Conservation (phyloP, 2,888 invertebrate genomes). For the Epirrita christyi region DNA sequence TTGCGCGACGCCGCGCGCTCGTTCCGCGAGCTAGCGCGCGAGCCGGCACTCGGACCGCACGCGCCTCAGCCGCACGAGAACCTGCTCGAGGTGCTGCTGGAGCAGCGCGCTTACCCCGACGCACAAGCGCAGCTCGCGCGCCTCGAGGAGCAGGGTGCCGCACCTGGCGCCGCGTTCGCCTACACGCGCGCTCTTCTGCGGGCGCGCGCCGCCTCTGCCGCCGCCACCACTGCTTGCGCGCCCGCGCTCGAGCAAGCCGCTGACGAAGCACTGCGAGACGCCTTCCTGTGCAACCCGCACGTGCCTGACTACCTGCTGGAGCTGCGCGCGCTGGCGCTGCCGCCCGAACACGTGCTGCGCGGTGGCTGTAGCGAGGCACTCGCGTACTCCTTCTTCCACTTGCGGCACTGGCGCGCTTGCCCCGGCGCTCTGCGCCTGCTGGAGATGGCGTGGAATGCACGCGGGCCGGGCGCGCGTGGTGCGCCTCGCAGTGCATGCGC, state of each 20-base stretch:
- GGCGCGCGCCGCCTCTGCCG: constrained; percentile 93
- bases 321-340: constrained; percentile 96
- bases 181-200: constrained; percentile 98
- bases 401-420: constrained; percentile 95
- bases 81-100: constrained; percentile 96
- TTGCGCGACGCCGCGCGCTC: constrained; percentile 98
- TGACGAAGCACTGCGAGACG: constrained; percentile 93
- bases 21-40: constrained; percentile 98
- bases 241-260: constrained; percentile 85
- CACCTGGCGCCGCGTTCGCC: constrained; percentile 94
- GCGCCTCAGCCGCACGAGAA: constrained; percentile 95
- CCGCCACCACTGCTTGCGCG: too few relatives aligned
- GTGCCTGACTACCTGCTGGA: constrained; percentile 98
- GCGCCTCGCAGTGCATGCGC: too few relatives aligned
- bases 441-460: constrained; percentile 93
- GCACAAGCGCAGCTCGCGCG: constrained; percentile 77
- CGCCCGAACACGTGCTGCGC: constrained; percentile 98
- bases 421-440: constrained; percentile 94
- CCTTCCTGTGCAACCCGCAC: constrained; percentile 97
- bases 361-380: constrained; percentile 98
- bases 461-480: constrained; percentile 89
- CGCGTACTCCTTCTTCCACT: constrained; percentile 97
- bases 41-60: constrained; percentile 97
- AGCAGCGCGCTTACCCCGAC: constrained; percentile 98
- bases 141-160: constrained; percentile 95